Conservation (phyloP, 2,888 invertebrate genomes). For the Eristalis intricaria region DNA sequence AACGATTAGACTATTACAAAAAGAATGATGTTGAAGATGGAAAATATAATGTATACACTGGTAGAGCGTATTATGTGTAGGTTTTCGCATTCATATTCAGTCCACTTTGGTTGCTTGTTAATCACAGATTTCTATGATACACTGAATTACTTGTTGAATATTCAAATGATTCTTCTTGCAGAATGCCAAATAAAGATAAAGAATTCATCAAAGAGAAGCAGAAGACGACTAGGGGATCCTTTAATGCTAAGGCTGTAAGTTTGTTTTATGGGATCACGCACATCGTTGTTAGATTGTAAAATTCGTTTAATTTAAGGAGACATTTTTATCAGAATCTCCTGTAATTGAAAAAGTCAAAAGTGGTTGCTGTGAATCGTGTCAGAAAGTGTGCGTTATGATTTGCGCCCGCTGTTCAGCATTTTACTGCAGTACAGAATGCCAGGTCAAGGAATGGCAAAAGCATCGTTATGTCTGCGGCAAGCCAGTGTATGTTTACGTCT, state of each 20-base stretch:
- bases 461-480: constrained; percentile 76
- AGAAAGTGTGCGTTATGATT: constrained; percentile 70
- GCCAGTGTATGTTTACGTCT: constrained; percentile 72
- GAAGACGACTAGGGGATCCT: constrained; percentile 69
- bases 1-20: constrained; percentile 73
- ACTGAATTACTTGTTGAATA: not conserved
- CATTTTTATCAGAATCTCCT: constrained; percentile 17
- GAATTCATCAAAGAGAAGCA: constrained; percentile 72
- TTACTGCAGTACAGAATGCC: constrained; percentile 77
- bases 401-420: constrained; percentile 74
- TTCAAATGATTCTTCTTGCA: constrained; percentile 34
- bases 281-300: not conserved
- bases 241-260: constrained; percentile 34
- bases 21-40: constrained; percentile 49
- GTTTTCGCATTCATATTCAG: constrained; percentile 31
- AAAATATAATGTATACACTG: constrained; percentile 74
- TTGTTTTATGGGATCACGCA: not conserved
- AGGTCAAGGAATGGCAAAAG: constrained; percentile 74
- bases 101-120: no score
- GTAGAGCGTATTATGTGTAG: constrained; percentile 74
- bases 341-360: constrained; percentile 19
- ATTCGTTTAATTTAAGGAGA: constrained; percentile 25
- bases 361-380: constrained; percentile 72
- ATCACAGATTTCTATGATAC: not conserved
- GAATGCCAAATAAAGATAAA: constrained; percentile 72